Evolutionary conservation across 2,797 vertebrate genomes (phyloP).

Genomic region (Eospalax fontanierii): DNA sequence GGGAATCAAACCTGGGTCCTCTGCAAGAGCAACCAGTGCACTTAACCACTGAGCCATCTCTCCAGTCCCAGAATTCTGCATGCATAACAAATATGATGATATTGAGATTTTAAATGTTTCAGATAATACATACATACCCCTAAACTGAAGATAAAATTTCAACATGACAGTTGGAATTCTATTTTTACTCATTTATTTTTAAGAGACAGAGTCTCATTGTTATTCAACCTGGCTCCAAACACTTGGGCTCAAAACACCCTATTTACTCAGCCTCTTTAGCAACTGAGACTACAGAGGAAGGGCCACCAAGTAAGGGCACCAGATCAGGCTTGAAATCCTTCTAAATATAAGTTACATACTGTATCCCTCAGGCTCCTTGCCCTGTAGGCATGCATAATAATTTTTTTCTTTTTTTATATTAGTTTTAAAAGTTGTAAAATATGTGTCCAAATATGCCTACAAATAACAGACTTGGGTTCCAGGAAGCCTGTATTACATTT

Average conservation of each 20-base stretch:
- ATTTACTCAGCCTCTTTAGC: neutral
- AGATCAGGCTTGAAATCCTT: slow-evolving; percentile 40
- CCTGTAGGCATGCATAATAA: neutral
- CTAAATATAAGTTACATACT: slow-evolving; percentile 29
- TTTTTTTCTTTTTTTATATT: slow-evolving; percentile 32
- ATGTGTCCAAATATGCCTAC: slow-evolving; percentile 43
- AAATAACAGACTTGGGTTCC: slow-evolving; percentile 43
- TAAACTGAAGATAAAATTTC: slow-evolving; percentile 57
- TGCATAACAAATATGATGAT: slow-evolving; percentile 38
- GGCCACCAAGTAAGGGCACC: neutral
- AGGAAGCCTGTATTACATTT: neutral
- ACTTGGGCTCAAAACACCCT: neutral
- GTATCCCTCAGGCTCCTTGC: neutral
- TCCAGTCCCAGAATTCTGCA: neutral
- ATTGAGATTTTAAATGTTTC: slow-evolving; percentile 38
- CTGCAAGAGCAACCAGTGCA: too few relatives aligned
- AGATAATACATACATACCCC: slow-evolving; percentile 26
- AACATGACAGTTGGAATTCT: slow-evolving; percentile 50
- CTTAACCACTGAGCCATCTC: too few relatives aligned
- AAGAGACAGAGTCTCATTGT: neutral
- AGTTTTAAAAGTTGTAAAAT: slow-evolving; percentile 58
- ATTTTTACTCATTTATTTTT: neutral
- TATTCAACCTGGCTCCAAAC: neutral
- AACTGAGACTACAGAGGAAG: too few relatives aligned
- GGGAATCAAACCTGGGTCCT: too few relatives aligned